A percentile compares a stretch with the other conserved stretches of the same genome.
phyloP scores from a whole-genome alignment of 2,113 vertebrate species.

The Maylandia zebra region DNA sequence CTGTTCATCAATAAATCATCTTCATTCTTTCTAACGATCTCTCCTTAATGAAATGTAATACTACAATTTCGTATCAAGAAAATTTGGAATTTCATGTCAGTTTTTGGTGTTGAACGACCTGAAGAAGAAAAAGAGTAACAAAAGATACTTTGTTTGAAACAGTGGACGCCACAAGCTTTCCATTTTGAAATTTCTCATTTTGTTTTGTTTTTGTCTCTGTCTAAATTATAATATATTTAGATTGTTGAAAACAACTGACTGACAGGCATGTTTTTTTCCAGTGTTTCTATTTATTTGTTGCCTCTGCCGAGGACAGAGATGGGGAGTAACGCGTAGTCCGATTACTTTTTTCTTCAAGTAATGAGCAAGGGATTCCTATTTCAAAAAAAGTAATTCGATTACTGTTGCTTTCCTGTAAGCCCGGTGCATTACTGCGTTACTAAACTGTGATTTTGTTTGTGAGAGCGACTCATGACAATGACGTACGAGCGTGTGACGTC shows the following conservation, averaged over 20 bases:
- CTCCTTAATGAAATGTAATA: not conserved
- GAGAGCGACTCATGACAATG: not conserved
- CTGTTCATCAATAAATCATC: not conserved
- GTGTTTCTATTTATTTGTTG: not conserved
- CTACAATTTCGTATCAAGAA: not conserved
- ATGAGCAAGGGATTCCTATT: not conserved
- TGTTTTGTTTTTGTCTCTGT: not conserved
- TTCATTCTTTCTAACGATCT: not conserved
- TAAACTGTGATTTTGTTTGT: not conserved
- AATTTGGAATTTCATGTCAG: not conserved
- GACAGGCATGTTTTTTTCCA: not conserved
- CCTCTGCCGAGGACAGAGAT: not conserved
- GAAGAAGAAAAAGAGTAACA: not conserved
- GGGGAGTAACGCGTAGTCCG: accelerated
- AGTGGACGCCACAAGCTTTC: accelerated
- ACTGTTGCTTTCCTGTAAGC: accelerated
- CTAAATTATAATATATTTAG: not conserved
- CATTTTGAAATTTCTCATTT: not conserved
- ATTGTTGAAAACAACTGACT: not conserved
- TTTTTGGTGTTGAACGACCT: not conserved
- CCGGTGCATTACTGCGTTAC: accelerated
- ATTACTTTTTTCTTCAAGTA: not conserved
- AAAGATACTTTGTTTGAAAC: not conserved
- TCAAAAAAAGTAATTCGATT: accelerated
- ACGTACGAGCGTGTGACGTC: accelerated